Base-by-base conservation (phyloP, 2,113 vertebrate genomes). In the Seriola rivoliana region DNA sequence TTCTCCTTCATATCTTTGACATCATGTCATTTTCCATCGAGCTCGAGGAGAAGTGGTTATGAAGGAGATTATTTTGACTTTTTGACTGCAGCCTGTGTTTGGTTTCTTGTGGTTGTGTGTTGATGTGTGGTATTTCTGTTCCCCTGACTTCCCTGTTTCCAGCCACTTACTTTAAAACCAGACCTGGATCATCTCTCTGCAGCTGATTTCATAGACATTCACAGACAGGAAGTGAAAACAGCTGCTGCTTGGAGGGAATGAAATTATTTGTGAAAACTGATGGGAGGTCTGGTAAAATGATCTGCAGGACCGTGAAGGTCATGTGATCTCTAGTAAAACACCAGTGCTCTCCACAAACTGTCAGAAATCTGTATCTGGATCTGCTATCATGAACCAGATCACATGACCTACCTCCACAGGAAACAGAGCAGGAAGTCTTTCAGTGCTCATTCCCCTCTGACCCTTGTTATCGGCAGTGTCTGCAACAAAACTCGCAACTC, bases 381-480 rank as follows among this genome's bases (percentile, higher is more conserved):
- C 4, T 36, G 34, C 34, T 42, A 10, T 42, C 55, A 11, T 23
- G 29, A 52, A 71, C 42, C 54, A 0, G 46, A 21, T 65, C 7
- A 32, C 12, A 36, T 36, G 44, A 54, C 68, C 0, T 57, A 34
- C 34, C 29, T 8, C 46, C 62, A 32, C 7, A 34, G 48, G 46
- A 78, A 63, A 17, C 58, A 46, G 11, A 58, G 29, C 59, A 74
- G 70, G 70, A 79, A 38, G 65, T 62, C 72, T 3, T 3, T 69
- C 50, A 21, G 17, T 1, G 5, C 29, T 19, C 34, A 0, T 68
- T 42, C 34, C 2, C 44, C 23, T 75, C 52, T 42, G 59, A 52
- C 52, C 21, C 54, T 11, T 68, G 54, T 38, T 25, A 69, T 69
- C 75, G 64, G 68, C 71, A 81, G 86, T 9, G 72, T 85, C 84